phyloP scores from a whole-genome alignment of 1,140 invertebrate genomes.

The Lineus longissimus region DNA sequence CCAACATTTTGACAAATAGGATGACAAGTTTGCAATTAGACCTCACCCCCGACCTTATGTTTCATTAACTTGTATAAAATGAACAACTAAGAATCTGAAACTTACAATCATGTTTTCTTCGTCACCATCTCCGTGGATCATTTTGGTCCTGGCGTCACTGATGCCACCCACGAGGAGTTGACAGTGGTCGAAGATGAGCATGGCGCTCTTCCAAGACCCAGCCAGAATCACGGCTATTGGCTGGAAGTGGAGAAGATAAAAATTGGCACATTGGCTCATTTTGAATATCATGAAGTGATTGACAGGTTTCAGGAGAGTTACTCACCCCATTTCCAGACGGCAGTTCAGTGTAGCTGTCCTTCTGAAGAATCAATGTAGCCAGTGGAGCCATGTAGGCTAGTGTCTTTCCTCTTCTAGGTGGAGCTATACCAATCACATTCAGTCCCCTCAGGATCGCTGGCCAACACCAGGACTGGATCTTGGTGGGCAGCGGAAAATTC shows the following conservation, averaged over 20 bases:
- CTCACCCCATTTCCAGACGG: constrained; percentile 38
- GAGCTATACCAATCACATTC: constrained; percentile 35
- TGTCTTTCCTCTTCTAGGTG: constrained; percentile 33
- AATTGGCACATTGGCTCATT: background rate
- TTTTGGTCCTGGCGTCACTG: constrained; percentile 15
- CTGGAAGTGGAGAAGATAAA: constrained; percentile 19
- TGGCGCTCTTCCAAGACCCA: constrained; percentile 36
- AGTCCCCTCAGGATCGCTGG: constrained; percentile 27
- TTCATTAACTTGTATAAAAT: background rate
- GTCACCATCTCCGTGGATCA: constrained; percentile 30
- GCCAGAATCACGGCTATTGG: constrained; percentile 35
- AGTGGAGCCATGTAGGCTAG: constrained; percentile 36
- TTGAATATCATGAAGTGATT: background rate
- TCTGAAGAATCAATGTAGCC: constrained; percentile 22
- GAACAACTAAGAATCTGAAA: background rate
- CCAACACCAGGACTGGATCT: constrained; percentile 36
- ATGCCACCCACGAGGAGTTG: background rate
- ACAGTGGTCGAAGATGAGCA: constrained; percentile 21
- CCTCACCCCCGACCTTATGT: background rate
- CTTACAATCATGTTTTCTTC: constrained; percentile 33
- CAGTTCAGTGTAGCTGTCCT: constrained; percentile 24
- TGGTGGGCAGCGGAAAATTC: constrained; percentile 19
- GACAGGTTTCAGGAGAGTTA: background rate
- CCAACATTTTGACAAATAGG: background rate
- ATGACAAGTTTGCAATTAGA: background rate